phyloP scores from a whole-genome alignment of 2,888 invertebrate species.

The Tipula unca region DNA sequence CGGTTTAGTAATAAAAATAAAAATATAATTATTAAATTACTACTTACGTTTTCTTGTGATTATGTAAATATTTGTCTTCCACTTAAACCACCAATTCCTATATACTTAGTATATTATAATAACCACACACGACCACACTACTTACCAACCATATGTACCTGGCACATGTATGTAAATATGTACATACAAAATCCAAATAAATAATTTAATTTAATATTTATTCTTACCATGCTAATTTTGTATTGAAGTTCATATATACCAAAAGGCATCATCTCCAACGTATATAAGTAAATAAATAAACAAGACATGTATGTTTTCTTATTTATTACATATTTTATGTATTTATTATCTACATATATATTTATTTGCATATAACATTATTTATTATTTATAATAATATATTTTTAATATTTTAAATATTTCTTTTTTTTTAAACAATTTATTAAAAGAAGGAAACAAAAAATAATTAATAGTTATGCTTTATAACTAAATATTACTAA shows the following conservation, averaged over 20 bases:
- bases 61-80: background rate
- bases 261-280: background rate
- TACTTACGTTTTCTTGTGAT: background rate
- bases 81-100: background rate
- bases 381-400: conserved; percentile 3
- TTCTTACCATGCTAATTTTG: background rate
- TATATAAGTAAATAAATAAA: background rate
- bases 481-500: background rate
- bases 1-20: too few species aligned
- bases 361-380: background rate
- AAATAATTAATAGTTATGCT: background rate
- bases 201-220: background rate
- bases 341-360: background rate
- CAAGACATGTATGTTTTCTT: background rate
- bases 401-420: background rate
- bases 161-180: background rate
- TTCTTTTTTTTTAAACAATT: background rate
- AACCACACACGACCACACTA: background rate
- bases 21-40: too few species aligned
- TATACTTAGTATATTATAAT: too few species aligned
- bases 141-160: background rate
- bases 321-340: background rate
- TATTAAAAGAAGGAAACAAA: background rate
- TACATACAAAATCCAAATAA: background rate
- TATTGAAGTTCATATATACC: background rate